phyloP scores from a whole-genome alignment of 2,113 vertebrate species.

The Pitta sordida region DNA sequence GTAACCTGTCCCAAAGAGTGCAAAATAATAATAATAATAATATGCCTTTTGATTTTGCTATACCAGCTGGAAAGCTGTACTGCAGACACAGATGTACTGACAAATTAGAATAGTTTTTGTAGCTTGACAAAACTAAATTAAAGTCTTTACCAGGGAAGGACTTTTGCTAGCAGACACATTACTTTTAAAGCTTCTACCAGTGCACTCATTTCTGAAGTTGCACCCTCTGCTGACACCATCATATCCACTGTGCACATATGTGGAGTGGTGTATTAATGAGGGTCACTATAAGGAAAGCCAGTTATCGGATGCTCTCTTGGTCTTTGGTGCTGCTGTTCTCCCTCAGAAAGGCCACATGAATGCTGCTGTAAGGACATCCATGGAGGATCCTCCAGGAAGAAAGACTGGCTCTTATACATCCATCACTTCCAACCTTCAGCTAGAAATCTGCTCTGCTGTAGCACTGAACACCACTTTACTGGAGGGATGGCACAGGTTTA shows the following conservation, averaged over 20 bases:
- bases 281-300: neutral
- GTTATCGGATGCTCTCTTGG: neutral
- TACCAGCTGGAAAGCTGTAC: neutral
- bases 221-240: neutral
- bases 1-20: neutral
- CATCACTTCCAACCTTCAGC: neutral
- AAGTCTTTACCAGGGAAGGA: neutral
- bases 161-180: neutral
- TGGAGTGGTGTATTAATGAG: neutral
- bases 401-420: neutral
- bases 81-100: neutral
- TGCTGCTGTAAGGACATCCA: neutral
- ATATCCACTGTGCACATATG: neutral
- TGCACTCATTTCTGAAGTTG: neutral
- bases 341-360: neutral
- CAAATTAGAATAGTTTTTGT: neutral
- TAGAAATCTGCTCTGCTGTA: neutral
- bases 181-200: neutral
- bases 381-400: neutral
- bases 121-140: neutral
- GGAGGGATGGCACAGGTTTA: neutral
- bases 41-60: neutral
- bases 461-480: neutral
- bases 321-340: neutral
- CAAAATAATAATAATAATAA: too few relatives aligned